Percentiles rank a stretch among this genome's conserved stretches.
Conservation (phyloP, 2,113 vertebrate species). For the Microcebus ravelobensis region DNA sequence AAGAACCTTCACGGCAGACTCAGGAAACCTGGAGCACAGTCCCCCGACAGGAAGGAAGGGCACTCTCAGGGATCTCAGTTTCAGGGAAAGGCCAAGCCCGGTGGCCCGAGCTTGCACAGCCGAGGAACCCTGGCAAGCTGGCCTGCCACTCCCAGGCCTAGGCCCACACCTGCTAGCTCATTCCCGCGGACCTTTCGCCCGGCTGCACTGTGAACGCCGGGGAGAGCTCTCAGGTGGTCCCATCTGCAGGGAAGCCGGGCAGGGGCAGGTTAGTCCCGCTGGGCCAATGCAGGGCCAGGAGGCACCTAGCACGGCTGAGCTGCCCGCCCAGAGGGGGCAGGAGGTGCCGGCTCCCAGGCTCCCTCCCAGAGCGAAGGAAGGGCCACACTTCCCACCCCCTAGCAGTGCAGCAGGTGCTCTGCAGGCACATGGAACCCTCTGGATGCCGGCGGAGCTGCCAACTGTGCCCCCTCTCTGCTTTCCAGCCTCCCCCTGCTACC, state of each 20-base stretch:
- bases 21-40: conserved; percentile 88
- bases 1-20: conserved; percentile 85
- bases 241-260: not conserved
- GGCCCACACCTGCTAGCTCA: not conserved
- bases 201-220: not conserved
- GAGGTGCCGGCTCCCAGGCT: not conserved
- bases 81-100: fast-evolving
- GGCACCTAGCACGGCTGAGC: not conserved
- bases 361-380: not conserved
- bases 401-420: not conserved
- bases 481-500: not conserved
- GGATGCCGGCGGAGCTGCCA: not conserved
- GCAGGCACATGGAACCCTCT: not conserved
- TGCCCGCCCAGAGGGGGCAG: too few relatives aligned
- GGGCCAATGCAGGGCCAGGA: not conserved
- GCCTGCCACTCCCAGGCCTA: not conserved
- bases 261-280: not conserved
- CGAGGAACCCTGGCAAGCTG: not conserved
- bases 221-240: not conserved
- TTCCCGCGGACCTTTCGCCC: not conserved
- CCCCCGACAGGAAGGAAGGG: not conserved
- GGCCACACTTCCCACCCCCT: not conserved
- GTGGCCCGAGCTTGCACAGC: not conserved
- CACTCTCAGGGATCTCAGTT: not conserved
- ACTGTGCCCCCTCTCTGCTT: not conserved